Conservation (phyloP, 2,888 invertebrate genomes). For the Campopleginae sp. region DNA sequence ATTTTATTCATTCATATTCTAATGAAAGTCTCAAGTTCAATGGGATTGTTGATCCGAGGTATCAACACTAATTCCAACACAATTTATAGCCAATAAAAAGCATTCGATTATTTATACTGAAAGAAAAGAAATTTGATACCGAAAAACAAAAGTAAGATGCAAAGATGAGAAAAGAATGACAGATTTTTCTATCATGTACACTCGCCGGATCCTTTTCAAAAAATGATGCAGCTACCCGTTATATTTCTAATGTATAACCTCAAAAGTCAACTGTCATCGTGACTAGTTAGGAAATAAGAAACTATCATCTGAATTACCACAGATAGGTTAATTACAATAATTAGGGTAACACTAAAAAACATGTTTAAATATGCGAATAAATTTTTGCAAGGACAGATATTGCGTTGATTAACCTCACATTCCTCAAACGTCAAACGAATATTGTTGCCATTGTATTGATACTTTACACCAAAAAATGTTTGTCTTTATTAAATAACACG, state of each 20-base stretch:
- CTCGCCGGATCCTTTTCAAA: neutral
- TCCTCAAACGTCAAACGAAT: conserved; percentile 14
- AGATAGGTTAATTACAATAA: neutral
- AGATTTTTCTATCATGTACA: neutral
- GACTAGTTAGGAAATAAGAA: neutral
- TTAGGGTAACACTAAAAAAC: neutral
- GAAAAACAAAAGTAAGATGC: neutral
- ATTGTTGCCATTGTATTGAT: conserved; percentile 11
- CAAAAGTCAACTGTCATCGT: conserved; percentile 1
- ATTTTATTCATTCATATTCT: neutral
- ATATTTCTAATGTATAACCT: conserved; percentile 59
- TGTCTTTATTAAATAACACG: conserved; percentile 29
- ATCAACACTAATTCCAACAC: neutral
- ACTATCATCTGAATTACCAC: neutral
- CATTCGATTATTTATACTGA: neutral
- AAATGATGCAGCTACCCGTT: neutral
- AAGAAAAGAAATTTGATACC: neutral
- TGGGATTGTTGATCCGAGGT: neutral
- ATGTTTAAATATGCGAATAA: neutral
- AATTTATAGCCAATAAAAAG: neutral
- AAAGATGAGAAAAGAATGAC: neutral
- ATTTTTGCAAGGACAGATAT: conserved; percentile 23
- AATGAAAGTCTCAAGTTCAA: neutral
- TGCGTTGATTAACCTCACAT: conserved; percentile 68
- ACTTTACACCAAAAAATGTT: conserved; percentile 9